Evolutionary conservation across 2,113 vertebrate genomes (phyloP).

Genomic region (Tringa solitaria): DNA sequence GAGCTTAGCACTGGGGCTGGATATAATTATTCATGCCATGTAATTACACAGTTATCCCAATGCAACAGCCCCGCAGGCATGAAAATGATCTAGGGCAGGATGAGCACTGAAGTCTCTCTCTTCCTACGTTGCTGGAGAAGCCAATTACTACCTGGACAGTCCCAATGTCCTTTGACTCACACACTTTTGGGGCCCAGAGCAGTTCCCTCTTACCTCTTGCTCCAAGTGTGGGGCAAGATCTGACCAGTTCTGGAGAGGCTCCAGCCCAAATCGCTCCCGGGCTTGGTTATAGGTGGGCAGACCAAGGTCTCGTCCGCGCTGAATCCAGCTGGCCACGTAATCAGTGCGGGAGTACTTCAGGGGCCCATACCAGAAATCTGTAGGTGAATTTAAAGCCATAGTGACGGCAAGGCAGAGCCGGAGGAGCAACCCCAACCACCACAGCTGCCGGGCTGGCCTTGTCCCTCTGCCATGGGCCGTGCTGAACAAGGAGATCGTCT

Average conservation of each 20-base stretch:
- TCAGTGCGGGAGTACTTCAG: conserved; percentile 85
- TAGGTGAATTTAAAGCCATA: background rate
- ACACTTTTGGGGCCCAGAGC: background rate
- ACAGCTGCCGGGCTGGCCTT: background rate
- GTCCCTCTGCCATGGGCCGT: background rate
- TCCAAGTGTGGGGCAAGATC: conserved; percentile 73
- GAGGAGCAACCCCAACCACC: background rate
- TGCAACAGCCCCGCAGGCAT: background rate
- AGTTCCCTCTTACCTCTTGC: conserved; percentile 37
- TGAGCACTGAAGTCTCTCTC: background rate
- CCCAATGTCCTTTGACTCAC: background rate
- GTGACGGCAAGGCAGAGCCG: background rate
- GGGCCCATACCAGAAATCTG: conserved; percentile 95
- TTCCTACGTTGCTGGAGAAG: background rate
- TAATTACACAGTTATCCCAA: background rate
- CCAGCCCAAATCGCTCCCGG: conserved; percentile 73
- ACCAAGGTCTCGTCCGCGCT: conserved; percentile 89
- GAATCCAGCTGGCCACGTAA: conserved; percentile 83
- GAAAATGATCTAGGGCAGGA: background rate
- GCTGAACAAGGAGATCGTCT: background rate
- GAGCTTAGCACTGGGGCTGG: background rate
- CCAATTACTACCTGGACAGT: background rate
- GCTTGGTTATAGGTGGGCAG: conserved; percentile 82
- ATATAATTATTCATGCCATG: background rate
- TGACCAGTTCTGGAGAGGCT: conserved; percentile 72